Percentiles rank a stretch among this genome's conserved stretches.
phyloP scores from a whole-genome alignment of 2,113 vertebrate genomes.

The Podilymbus podiceps region DNA sequence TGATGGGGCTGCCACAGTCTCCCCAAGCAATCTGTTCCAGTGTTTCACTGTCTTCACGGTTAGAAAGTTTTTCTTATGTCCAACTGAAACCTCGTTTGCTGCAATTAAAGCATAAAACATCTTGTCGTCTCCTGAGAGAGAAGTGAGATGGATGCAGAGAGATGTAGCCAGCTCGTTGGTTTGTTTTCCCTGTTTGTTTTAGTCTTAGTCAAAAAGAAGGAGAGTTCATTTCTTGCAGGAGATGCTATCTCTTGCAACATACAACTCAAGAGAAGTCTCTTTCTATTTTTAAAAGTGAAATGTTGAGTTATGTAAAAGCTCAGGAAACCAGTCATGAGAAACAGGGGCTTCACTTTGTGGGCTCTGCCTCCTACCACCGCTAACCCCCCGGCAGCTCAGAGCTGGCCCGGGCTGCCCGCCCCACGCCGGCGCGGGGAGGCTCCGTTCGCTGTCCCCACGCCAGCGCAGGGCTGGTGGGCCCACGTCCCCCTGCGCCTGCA shows the following conservation, averaged over 20 bases:
- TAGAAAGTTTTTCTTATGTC: background rate
- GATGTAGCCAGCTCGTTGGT: accelerated
- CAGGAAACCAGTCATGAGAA: background rate
- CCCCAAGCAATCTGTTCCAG: background rate
- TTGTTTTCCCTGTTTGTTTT: background rate
- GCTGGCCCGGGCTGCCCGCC: background rate
- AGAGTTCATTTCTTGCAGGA: background rate
- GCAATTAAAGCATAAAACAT: background rate
- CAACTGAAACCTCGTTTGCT: background rate
- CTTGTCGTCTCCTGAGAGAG: background rate
- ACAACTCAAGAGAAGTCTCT: background rate
- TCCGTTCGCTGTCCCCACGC: background rate
- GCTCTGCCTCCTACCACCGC: background rate
- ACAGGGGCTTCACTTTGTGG: background rate
- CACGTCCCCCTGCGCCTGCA: background rate
- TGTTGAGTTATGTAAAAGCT: background rate
- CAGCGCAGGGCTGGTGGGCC: background rate
- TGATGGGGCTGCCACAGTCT: background rate
- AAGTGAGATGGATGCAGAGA: background rate
- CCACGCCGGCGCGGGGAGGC: background rate
- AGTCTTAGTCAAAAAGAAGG: background rate
- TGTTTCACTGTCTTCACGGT: background rate
- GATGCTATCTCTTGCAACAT: background rate
- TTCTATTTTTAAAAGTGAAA: conserved; percentile 38
- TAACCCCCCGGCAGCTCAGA: accelerated